Evolutionary conservation across 2,113 vertebrate genomes (phyloP).

Genomic region (Rhinoptilus africanus): DNA sequence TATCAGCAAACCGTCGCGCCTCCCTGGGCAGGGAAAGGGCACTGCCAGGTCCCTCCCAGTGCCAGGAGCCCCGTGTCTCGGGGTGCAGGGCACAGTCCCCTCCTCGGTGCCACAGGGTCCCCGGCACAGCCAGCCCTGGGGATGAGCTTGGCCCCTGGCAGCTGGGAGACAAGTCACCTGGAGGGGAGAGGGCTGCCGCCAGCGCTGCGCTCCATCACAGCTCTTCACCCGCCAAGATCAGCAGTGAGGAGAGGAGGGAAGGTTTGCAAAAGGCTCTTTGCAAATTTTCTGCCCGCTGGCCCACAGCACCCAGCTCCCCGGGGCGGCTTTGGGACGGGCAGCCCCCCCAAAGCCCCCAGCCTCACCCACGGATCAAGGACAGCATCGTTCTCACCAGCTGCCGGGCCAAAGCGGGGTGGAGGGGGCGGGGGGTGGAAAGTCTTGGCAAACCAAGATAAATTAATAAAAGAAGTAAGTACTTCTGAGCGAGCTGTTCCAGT

Average conservation of each 20-base stretch:
- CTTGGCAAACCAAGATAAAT: not conserved
- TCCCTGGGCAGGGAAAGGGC: not conserved
- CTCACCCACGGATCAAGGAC: not conserved
- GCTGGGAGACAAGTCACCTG: not conserved
- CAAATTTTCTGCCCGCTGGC: not conserved
- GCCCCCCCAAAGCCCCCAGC: not conserved
- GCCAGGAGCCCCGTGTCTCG: not conserved
- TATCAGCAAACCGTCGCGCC: fast-evolving
- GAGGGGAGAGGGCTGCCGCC: not conserved
- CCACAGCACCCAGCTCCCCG: fast-evolving
- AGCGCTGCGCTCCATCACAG: not conserved
- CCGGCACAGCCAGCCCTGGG: not conserved
- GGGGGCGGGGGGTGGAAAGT: not conserved
- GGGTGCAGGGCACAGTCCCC: not conserved
- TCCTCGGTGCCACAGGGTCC: not conserved
- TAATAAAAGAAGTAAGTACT: not conserved
- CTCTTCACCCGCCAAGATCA: not conserved
- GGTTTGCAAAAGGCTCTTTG: not conserved
- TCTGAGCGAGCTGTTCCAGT: conserved; percentile 13
- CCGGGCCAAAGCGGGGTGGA: no score
- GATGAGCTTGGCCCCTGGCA: not conserved
- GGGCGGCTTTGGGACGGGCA: not conserved
- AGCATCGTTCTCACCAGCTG: not conserved
- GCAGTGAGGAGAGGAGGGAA: not conserved
- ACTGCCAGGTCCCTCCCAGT: not conserved